Conservation (phyloP, 2,113 vertebrate genomes). For the Megaceryle maxima region DNA sequence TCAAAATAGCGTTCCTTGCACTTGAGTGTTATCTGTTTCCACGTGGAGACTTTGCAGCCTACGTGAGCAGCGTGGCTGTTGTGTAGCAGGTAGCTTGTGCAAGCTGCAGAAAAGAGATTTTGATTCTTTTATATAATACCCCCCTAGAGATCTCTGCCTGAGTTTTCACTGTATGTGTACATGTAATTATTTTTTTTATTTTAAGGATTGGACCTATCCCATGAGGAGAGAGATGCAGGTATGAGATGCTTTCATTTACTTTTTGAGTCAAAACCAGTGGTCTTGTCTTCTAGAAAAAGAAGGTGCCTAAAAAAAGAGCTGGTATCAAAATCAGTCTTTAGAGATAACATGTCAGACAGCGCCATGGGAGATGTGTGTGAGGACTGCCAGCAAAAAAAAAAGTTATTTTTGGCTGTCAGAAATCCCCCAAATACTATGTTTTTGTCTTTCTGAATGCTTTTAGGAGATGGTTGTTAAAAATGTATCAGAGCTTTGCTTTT, state of each 20-base stretch:
- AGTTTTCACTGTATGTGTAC: not conserved
- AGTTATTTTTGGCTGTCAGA: not conserved
- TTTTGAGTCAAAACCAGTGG: not conserved
- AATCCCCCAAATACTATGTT: not conserved
- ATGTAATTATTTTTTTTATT: not conserved
- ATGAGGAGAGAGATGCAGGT: conserved; percentile 99
- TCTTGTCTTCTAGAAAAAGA: not conserved
- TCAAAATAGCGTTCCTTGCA: not conserved
- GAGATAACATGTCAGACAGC: not conserved
- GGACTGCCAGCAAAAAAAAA: not conserved
- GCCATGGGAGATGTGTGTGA: not conserved
- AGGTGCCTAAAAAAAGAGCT: not conserved
- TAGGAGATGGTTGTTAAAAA: not conserved
- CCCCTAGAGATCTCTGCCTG: not conserved
- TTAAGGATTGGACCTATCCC: conserved; percentile 96
- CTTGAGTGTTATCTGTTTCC: not conserved
- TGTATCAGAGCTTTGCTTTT: not conserved
- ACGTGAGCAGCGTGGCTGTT: rapidly evolving
- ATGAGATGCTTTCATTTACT: not conserved
- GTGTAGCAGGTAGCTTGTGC: not conserved
- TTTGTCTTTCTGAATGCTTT: not conserved
- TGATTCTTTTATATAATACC: not conserved
- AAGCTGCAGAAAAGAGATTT: not conserved
- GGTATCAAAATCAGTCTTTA: not conserved
- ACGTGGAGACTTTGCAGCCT: not conserved